phyloP scores from a whole-genome alignment of 2,888 invertebrate species.

The Drosophila stalkeri region DNA sequence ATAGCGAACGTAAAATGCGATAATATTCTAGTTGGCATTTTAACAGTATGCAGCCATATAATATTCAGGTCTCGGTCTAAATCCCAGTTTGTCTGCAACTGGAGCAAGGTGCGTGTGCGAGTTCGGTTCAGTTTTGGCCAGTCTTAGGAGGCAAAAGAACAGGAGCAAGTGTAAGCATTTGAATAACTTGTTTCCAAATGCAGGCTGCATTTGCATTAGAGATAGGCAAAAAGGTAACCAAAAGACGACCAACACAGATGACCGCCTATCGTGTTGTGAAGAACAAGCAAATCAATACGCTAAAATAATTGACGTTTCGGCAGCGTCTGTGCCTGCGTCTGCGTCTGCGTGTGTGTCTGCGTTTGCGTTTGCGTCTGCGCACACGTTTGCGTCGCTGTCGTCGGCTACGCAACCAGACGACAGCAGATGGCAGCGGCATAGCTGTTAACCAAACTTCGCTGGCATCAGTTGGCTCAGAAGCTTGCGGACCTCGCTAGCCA shows the following conservation, averaged over 20 bases:
- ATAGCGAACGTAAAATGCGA: slow-evolving; percentile 24
- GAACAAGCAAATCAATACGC: slow-evolving; percentile 53
- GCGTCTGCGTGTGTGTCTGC: slow-evolving; percentile 29
- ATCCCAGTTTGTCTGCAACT: slow-evolving; percentile 40
- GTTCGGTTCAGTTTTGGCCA: not conserved
- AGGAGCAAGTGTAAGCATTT: slow-evolving; percentile 27
- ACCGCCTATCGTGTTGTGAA: slow-evolving; percentile 43
- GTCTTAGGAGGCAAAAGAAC: slow-evolving; percentile 23
- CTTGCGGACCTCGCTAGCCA: slow-evolving; percentile 67
- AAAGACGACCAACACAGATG: slow-evolving; percentile 47
- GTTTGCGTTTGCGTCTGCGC: slow-evolving; percentile 17
- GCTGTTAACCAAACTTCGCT: slow-evolving; percentile 77
- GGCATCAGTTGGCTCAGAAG: slow-evolving; percentile 74
- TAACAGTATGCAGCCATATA: slow-evolving; percentile 42
- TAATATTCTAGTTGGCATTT: slow-evolving; percentile 30
- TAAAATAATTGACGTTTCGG: slow-evolving; percentile 68
- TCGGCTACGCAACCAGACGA: slow-evolving; percentile 14
- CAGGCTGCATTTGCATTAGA: slow-evolving; percentile 30
- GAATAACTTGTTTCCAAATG: slow-evolving; percentile 51
- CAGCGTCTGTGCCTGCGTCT: slow-evolving; percentile 28
- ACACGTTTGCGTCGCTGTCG: slow-evolving; percentile 22
- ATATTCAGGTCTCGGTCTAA: slow-evolving; percentile 33
- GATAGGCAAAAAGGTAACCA: slow-evolving; percentile 23
- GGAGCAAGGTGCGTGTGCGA: slow-evolving; percentile 51
- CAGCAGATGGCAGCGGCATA: slow-evolving; percentile 40